A percentile compares a stretch with the other conserved stretches of the same genome.
phyloP scores from a whole-genome alignment of 1,140 invertebrate genomes.

The Conus betulinus region DNA sequence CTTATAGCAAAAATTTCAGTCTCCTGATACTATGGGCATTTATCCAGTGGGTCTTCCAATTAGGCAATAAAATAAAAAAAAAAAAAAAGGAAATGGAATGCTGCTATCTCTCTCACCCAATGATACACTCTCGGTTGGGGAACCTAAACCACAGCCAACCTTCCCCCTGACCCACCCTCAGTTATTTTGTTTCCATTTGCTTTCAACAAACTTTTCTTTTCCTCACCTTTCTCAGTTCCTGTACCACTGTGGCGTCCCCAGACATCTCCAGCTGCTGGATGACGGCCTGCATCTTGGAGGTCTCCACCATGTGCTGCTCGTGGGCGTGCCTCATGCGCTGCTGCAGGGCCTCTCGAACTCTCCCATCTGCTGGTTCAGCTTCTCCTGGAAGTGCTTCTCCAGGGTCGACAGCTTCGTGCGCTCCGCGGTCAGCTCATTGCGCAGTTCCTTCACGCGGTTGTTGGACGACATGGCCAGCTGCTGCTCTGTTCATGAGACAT shows the following conservation, averaged over 20 bases:
- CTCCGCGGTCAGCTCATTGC: slow-evolving; percentile 83
- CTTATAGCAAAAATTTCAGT: too few species aligned
- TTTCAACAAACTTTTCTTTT: not conserved
- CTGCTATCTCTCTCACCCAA: too few species aligned
- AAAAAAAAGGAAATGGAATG: too few species aligned
- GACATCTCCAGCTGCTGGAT: slow-evolving; percentile 60
- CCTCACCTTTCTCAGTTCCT: slow-evolving; percentile 62
- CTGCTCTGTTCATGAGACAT: slow-evolving; percentile 59
- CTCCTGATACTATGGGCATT: too few species aligned
- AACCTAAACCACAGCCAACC: too few species aligned
- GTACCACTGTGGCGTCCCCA: slow-evolving; percentile 50
- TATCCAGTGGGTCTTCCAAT: too few species aligned
- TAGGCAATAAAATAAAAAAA: too few species aligned
- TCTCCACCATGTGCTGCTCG: slow-evolving; percentile 79
- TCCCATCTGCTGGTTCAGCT: slow-evolving; percentile 72
- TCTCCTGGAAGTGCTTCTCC: slow-evolving; percentile 80
- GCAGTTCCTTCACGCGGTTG: slow-evolving; percentile 82
- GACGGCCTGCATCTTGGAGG: slow-evolving; percentile 50
- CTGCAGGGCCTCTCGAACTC: slow-evolving; percentile 81
- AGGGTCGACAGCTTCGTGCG: slow-evolving; percentile 78
- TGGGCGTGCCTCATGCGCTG: slow-evolving; percentile 80
- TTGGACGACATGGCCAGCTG: slow-evolving; percentile 61
- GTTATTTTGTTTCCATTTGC: not conserved
- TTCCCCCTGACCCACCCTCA: too few species aligned
- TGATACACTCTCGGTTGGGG: too few species aligned